phyloP scores from a whole-genome alignment of 2,797 vertebrate species.

The Scolopax rusticola region DNA sequence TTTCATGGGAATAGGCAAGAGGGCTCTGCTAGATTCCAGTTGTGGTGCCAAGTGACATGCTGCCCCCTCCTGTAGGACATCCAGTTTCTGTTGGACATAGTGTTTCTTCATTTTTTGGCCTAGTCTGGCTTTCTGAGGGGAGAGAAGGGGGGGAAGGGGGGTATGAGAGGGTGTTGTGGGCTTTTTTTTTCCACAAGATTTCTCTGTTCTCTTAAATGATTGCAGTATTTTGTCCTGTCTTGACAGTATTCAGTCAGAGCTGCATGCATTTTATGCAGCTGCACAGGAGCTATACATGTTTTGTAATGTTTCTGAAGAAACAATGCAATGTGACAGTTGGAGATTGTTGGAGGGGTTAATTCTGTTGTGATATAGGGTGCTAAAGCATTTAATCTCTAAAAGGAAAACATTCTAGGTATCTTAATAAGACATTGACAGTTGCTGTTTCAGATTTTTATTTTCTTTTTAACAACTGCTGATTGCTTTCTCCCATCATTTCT shows the following conservation, averaged over 20 bases:
- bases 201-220: not conserved
- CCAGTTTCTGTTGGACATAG: not conserved
- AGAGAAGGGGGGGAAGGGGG: too few relatives aligned
- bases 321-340: not conserved
- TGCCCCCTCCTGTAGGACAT: not conserved
- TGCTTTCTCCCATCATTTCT: not conserved
- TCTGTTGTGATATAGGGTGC: not conserved
- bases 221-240: not conserved
- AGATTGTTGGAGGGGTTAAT: not conserved
- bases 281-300: not conserved
- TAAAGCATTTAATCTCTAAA: not conserved
- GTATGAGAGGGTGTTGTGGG: not conserved
- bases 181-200: not conserved
- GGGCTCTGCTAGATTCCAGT: not conserved
- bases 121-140: not conserved
- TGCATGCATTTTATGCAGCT: not conserved
- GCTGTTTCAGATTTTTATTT: not conserved
- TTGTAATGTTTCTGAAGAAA: not conserved
- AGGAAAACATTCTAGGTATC: not conserved
- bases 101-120: not conserved
- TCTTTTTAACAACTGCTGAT: not conserved
- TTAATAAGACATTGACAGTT: not conserved
- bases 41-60: not conserved
- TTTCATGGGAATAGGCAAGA: not conserved
- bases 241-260: not conserved